Evolutionary conservation across 2,888 invertebrate species (phyloP).

Genomic region (Linyphia triangularis): DNA sequence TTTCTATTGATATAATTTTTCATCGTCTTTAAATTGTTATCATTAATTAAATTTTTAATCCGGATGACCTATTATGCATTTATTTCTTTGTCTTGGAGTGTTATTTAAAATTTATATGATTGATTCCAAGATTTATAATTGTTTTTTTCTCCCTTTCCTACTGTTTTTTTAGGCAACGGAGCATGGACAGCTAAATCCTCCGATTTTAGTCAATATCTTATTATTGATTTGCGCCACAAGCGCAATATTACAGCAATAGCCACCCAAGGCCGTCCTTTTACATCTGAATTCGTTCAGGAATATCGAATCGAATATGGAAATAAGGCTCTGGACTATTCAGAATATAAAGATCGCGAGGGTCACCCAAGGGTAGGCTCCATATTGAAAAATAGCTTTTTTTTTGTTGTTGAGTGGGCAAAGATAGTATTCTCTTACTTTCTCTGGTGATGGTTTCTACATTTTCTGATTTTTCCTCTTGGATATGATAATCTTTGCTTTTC

Average conservation of each 20-base stretch:
- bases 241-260: conserved; percentile 93
- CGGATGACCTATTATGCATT: no score
- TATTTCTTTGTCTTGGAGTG: no score
- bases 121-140: not conserved
- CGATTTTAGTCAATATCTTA: conserved; percentile 94
- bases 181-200: conserved; percentile 95
- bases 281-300: conserved; percentile 94
- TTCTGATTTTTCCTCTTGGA: not conserved
- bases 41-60: no score
- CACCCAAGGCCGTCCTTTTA: conserved; percentile 93
- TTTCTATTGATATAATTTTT: no score
- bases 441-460: not conserved
- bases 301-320: conserved; percentile 95
- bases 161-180: conserved; percentile 75
- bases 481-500: not conserved
- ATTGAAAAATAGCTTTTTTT: not conserved
- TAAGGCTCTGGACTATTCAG: conserved; percentile 92
- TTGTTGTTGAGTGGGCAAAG: not conserved
- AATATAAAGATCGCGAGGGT: conserved; percentile 93
- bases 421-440: not conserved
- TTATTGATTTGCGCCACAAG: conserved; percentile 91
- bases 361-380: conserved; percentile 85
- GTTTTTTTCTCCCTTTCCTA: not conserved
- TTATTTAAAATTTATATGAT: not conserved
- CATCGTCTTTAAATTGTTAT: no score